Percentiles rank a stretch among this genome's conserved stretches.
phyloP scores from a whole-genome alignment of 2,888 invertebrate genomes.

The Galerucella nymphaeae region DNA sequence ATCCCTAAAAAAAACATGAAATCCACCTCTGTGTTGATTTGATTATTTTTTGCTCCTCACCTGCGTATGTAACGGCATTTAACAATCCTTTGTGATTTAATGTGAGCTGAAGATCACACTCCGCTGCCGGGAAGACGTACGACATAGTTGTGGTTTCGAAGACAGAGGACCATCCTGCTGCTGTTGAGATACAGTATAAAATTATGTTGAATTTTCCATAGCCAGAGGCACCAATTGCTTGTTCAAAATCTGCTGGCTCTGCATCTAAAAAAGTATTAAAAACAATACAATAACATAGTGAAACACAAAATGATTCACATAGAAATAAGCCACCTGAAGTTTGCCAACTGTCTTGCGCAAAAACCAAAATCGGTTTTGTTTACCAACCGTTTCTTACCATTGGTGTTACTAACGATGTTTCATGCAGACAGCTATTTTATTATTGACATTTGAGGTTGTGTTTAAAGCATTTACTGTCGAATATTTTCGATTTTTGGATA shows the following conservation, averaged over 20 bases:
- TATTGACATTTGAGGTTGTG: too few relatives aligned
- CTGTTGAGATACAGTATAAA: slow-evolving; percentile 70
- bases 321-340: too few relatives aligned
- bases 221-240: slow-evolving; percentile 75
- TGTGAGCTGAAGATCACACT: slow-evolving; percentile 77
- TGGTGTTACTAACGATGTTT: too few relatives aligned
- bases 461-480: too few relatives aligned
- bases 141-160: slow-evolving; percentile 80
- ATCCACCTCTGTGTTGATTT: slow-evolving; percentile 15
- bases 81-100: slow-evolving; percentile 78
- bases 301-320: too few relatives aligned
- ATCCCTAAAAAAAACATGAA: slow-evolving; percentile 69
- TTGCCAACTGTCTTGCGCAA: too few relatives aligned
- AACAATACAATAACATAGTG: not conserved
- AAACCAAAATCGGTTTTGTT: too few relatives aligned
- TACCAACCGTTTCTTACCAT: too few relatives aligned
- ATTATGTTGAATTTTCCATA: slow-evolving; percentile 77
- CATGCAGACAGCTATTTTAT: too few relatives aligned
- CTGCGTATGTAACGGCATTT: slow-evolving; percentile 78
- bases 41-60: slow-evolving; percentile 60
- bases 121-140: slow-evolving; percentile 79
- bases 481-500: too few relatives aligned
- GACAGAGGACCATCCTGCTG: slow-evolving; percentile 75
- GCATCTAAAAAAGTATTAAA: slow-evolving; percentile 33
- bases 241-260: slow-evolving; percentile 74